These are phyloP conservation scores for Varanus salvator DNA, from an alignment of 2,113 vertebrate genomes.

Conservation along the genomic window DNA sequence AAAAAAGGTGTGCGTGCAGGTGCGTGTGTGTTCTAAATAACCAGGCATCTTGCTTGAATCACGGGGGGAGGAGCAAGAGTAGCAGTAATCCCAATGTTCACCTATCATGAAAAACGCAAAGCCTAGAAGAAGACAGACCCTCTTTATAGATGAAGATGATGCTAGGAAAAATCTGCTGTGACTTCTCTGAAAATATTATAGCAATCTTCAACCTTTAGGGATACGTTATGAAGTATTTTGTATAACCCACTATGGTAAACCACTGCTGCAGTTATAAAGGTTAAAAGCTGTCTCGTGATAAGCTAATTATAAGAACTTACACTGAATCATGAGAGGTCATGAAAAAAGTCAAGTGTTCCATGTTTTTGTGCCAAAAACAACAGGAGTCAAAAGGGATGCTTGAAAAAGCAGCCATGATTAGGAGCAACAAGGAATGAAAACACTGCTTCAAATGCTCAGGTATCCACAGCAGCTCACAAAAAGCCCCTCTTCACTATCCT, in stretches of 20 bases:
- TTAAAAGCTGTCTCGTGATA: neutral
- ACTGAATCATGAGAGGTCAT: neutral
- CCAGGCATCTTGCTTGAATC: neutral
- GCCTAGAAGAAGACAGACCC: neutral
- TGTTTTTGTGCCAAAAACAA: neutral
- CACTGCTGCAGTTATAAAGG: neutral
- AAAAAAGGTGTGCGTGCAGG: neutral
- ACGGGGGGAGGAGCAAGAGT: neutral
- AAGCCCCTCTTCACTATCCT: neutral
- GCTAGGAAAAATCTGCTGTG: neutral
- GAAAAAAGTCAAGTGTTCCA: neutral
- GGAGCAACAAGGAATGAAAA: neutral
- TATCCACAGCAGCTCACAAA: neutral
- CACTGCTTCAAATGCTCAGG: neutral
- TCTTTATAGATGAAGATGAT: neutral
- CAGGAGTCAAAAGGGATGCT: neutral
- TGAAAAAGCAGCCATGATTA: neutral
- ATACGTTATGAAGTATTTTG: neutral
- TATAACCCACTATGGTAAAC: neutral
- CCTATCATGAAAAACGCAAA: neutral
- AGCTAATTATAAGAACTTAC: constrained; percentile 4
- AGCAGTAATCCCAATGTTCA: neutral
- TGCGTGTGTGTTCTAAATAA: neutral
- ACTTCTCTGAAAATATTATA: neutral
- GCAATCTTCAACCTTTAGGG: neutral